Base-by-base conservation (phyloP, 2,888 invertebrate genomes). In the Drosophila glabriapex region DNA sequence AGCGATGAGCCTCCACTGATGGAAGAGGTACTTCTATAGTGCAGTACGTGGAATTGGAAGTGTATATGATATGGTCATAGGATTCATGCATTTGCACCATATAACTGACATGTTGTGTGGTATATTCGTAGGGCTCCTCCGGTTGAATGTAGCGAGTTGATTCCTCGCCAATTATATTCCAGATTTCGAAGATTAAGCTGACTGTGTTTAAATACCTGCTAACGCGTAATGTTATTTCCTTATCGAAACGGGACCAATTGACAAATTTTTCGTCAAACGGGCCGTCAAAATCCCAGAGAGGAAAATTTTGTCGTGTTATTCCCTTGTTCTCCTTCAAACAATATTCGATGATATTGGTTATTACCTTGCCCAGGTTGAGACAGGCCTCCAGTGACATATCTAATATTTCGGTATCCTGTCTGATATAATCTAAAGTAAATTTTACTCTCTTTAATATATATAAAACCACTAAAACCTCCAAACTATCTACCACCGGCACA, bases 231-330 rank as follows among this genome's bases (percentile, higher is more conserved):
- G 28, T n/a, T 37, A 76, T 14, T 10, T 16, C 35, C 2, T 22
- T 22, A 66, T 79, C 59, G 1, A 79, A 70, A 0, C 10, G n/a
- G 0, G n/a, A 1, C 79, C 79, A 79, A 10, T 76, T n/a, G 7
- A 22, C 7, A 9, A 5, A 49, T 0, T 29, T 12, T n/a, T 79
- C 69, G 3, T 28, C 29, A 3, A 39, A 37, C 3, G 52, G 39
- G 37, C 52, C 29, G 0, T 56, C 31, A 0, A 31, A n/a, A 12
- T 68, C 50, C 19, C 5, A 49, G 2, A 28, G 25, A 37, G 60
- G 52, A 29, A 49, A 16, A 25, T 65, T 66, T 14, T 56, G 29
- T 19, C 37, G 10, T 19, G 25, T 1, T 6, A 41, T 14, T 22
- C 35, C 25, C 10, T 0, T 14, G 14, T 59, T 43, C 4, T n/a